Evolutionary conservation across 2,797 vertebrate genomes (phyloP).

Genomic region (Gallinago stenura): DNA sequence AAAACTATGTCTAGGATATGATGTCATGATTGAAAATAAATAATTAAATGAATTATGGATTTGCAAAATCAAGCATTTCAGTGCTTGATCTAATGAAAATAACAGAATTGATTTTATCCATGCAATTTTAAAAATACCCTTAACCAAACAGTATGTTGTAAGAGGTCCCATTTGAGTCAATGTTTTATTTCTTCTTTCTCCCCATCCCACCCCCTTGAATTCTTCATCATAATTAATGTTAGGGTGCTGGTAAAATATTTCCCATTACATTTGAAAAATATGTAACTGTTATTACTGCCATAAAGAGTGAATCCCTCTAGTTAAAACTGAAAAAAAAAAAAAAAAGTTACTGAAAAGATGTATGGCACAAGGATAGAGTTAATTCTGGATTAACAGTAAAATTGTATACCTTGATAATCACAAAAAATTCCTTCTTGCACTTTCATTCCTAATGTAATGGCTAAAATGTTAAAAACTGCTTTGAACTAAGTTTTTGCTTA

Average conservation of each 20-base stretch:
- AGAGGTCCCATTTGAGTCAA: background rate
- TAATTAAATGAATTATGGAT: background rate
- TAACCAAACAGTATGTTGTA: background rate
- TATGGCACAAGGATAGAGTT: background rate
- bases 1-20: background rate
- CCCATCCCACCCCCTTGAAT: background rate
- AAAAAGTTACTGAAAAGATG: background rate
- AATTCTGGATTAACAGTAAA: background rate
- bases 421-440: background rate
- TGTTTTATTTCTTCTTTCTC: background rate
- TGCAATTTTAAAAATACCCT: background rate
- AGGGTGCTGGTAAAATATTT: background rate
- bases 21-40: background rate
- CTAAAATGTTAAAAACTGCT: background rate
- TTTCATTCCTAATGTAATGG: background rate
- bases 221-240: background rate
- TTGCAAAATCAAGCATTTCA: background rate
- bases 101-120: background rate
- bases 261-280: background rate
- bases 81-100: background rate
- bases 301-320: background rate
- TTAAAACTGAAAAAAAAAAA: background rate
- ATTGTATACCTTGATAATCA: background rate
- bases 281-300: background rate
- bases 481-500: background rate